phyloP scores from a whole-genome alignment of 1,140 invertebrate species.

The Cyrtorhinus lividipennis region DNA sequence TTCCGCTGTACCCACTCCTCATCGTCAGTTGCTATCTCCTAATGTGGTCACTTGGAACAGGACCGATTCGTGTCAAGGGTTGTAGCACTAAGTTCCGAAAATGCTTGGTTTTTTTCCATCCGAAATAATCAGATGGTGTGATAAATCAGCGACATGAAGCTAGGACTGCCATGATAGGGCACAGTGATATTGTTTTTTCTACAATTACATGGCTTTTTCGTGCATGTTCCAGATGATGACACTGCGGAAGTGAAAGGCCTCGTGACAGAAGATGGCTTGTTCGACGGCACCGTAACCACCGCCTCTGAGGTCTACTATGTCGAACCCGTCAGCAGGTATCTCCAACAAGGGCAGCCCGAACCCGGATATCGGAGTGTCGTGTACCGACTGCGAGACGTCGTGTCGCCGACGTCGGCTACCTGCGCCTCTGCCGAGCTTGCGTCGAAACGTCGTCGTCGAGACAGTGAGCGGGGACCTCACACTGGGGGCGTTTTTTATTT shows the following conservation, averaged over 20 bases:
- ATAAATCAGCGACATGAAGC: too few species aligned
- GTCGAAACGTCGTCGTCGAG: not conserved
- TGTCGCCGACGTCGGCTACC: constrained; percentile 22
- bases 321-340: constrained; percentile 66
- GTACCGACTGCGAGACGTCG: constrained; percentile 66
- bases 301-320: constrained; percentile 65
- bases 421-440: constrained; percentile 20
- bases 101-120: too few species aligned
- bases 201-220: too few species aligned
- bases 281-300: constrained; percentile 75
- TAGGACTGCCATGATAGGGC: too few species aligned
- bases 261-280: constrained; percentile 68
- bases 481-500: constrained; percentile 16
- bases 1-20: too few species aligned
- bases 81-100: too few species aligned
- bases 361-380: constrained; percentile 58
- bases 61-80: too few species aligned
- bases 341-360: constrained; percentile 25
- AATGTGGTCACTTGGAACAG: too few species aligned
- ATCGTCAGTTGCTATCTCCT: too few species aligned
- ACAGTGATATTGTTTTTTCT: too few species aligned
- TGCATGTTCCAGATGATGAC: constrained; percentile 60
- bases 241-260: constrained; percentile 69
- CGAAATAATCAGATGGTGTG: too few species aligned
- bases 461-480: not conserved